These are phyloP conservation scores for Aricia artaxerxes DNA, from an alignment of 2,888 invertebrate species.

Conservation along the genomic window DNA sequence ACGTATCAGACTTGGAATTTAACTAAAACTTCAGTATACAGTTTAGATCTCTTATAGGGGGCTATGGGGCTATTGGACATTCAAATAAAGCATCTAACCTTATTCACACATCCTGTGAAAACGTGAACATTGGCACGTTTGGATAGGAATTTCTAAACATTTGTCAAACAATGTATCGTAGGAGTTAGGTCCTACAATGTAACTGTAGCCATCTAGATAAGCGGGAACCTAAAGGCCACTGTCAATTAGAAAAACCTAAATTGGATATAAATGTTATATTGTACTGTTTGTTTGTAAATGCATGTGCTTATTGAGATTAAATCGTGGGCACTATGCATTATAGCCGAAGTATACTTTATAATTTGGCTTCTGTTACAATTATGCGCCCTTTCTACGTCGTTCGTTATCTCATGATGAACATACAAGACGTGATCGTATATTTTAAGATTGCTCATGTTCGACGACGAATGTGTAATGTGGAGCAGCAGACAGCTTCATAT, in stretches of 20 bases:
- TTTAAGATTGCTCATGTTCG: no score
- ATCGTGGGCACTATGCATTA: neutral
- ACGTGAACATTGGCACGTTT: slow-evolving; percentile 23
- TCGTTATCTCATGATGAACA: no score
- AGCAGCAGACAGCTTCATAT: no score
- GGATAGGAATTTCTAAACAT: slow-evolving; percentile 26
- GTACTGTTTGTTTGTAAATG: slow-evolving; percentile 33
- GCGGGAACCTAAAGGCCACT: slow-evolving; percentile 16
- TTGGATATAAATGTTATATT: slow-evolving; percentile 28
- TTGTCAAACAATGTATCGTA: slow-evolving; percentile 27
- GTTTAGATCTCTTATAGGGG: neutral
- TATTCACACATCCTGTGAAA: slow-evolving; percentile 14
- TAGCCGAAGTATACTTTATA: no score
- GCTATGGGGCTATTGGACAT: neutral
- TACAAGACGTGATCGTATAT: no score
- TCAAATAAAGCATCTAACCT: neutral
- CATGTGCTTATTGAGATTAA: slow-evolving; percentile 6
- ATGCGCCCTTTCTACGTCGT: no score
- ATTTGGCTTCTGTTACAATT: no score
- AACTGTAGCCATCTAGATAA: slow-evolving; percentile 23
- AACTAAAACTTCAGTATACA: neutral
- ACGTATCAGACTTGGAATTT: no score
- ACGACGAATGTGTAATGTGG: no score
- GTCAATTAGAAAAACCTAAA: slow-evolving; percentile 33
- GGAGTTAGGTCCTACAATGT: slow-evolving; percentile 24